These are phyloP conservation scores for Tokudaia muenninki DNA, from an alignment of 2,797 vertebrate genomes.

Conservation along the genomic window DNA sequence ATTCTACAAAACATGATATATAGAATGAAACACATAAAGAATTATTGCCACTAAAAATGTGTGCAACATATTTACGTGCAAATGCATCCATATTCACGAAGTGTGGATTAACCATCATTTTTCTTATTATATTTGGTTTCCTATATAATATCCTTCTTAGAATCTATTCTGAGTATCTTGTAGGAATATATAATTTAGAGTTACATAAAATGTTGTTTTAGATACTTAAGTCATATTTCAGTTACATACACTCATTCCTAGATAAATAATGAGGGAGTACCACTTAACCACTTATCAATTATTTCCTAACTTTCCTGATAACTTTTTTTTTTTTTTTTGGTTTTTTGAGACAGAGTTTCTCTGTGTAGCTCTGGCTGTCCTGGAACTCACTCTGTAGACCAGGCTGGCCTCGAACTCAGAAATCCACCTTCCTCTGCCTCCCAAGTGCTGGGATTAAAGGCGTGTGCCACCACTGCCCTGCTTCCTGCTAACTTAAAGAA, in stretches of 20 bases:
- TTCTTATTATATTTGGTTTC: not conserved
- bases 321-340: not conserved
- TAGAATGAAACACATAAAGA: not conserved
- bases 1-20: not conserved
- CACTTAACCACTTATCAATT: not conserved
- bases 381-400: too few relatives aligned
- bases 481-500: not conserved
- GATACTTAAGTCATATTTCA: not conserved
- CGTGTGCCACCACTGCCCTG: too few relatives aligned
- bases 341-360: too few relatives aligned
- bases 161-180: not conserved
- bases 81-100: not conserved
- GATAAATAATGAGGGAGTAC: not conserved
- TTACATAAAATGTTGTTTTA: not conserved
- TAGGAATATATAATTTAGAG: not conserved
- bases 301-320: not conserved
- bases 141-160: not conserved
- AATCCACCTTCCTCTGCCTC: too few relatives aligned
- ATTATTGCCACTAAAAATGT: not conserved
- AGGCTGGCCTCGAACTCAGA: too few relatives aligned
- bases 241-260: not conserved
- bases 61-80: not conserved
- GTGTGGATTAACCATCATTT: not conserved
- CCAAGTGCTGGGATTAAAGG: too few relatives aligned
- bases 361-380: too few relatives aligned